Evolutionary conservation across 2,113 vertebrate genomes (phyloP), one percentile per base, ranked within the genome.

Genomic region (Pterocles gutturalis): DNA sequence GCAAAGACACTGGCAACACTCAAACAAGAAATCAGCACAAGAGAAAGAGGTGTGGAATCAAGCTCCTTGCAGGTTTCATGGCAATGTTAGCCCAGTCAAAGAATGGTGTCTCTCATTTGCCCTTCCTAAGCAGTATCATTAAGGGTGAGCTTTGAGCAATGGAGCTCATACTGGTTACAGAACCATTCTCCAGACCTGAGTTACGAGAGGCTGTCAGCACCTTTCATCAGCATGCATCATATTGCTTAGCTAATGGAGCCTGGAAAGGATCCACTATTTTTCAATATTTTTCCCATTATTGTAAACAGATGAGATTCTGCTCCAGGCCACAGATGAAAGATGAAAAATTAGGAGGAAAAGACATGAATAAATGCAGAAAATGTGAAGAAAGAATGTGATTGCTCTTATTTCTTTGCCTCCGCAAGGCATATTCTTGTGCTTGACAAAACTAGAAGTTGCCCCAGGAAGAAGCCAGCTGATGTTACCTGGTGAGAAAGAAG

Each of bases 291-390:
- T 75, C 77, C 80, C 86, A 95, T 97, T 96, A 96, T 77, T 93
- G 60, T 93, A 95, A 95, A 96, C 92, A 92, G 92, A 95, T 95
- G 85, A 96, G 92, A 95, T 90, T 96, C 92, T 90, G 90, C 90
- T 96, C 55, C 88, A 86, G 85, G 93, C 83, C 88, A 92, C 48
- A 24, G 87, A 67, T 46, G 83, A 95, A 96, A 94, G 66, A 96
- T 95, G 96, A 95, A 94, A 95, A 97, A 94, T 88, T 91, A 95
- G 71, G 85, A 94, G 38, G 53, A 93, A 96, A 34, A 94, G 88
- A 86, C 60, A 78, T 66, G 75, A 94, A 55, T 62, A 92, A 93
- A 71, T 64, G 38, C 43, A 62, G 67, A 77, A 46, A 89, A 94
- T 24, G 36, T 49, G 55, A 80, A 73, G 64, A 88, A 93, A 76